Conservation (phyloP, 2,888 invertebrate species). For the Dastarcus helophoroides region DNA sequence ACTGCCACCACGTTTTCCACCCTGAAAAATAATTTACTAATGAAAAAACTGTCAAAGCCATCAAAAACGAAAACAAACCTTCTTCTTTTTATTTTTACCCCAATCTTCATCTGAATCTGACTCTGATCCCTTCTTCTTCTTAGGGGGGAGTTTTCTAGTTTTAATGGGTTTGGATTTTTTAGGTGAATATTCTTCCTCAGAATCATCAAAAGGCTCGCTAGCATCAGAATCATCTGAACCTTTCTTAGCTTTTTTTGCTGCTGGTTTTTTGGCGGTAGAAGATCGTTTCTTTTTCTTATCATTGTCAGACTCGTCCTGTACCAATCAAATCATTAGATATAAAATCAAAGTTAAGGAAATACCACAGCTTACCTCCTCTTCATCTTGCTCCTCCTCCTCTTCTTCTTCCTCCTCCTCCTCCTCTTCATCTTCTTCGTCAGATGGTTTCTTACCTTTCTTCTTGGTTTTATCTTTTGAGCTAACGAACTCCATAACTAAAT, state of each 20-base stretch:
- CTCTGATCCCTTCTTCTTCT: conserved; percentile 56
- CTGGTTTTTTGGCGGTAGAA: conserved; percentile 40
- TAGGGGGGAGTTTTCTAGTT: conserved; percentile 39
- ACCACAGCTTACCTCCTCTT: conserved; percentile 11
- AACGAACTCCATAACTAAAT: conserved; percentile 71
- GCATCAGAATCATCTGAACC: conserved; percentile 40
- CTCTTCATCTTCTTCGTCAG: conserved; percentile 41
- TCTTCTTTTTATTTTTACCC: conserved; percentile 47
- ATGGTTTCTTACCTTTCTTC: conserved; percentile 37
- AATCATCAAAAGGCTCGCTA: conserved; percentile 41
- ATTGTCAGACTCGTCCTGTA: conserved; percentile 37
- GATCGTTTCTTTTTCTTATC: conserved; percentile 48
- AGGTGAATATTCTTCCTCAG: conserved; percentile 50
- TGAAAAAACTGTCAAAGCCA: conserved; percentile 3
- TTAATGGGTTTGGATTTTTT: conserved; percentile 46
- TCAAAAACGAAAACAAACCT: conserved; percentile 12
- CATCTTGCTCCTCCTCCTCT: conserved; percentile 23
- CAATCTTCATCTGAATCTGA: conserved; percentile 59
- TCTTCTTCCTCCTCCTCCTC: conserved; percentile 40
- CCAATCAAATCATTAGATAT: conserved; percentile 2
- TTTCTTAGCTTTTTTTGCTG: conserved; percentile 41
- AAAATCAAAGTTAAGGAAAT: neutral
- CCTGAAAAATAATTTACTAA: conserved; percentile 15
- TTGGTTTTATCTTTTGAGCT: conserved; percentile 36
- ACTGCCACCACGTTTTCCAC: conserved; percentile 46